phyloP scores from a whole-genome alignment of 2,113 vertebrate genomes.

The Tetrax tetrax region DNA sequence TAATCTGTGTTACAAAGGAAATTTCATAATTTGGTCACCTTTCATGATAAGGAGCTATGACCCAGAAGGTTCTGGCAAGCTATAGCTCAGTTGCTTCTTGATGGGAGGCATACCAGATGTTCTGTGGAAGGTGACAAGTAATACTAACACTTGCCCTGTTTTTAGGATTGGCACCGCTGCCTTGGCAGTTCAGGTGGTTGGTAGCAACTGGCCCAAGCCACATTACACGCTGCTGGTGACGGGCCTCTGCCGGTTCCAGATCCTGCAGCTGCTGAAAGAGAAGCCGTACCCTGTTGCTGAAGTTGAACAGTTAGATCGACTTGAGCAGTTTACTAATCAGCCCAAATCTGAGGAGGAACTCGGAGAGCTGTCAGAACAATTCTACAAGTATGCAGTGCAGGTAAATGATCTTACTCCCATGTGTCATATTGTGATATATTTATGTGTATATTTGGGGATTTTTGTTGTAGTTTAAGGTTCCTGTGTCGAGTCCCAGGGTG shows the following conservation, averaged over 20 bases:
- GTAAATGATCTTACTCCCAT: slow-evolving; percentile 54
- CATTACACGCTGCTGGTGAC: slow-evolving; percentile 95
- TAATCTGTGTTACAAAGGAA: neutral
- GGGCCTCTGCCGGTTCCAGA: slow-evolving; percentile 91
- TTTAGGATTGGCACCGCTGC: slow-evolving; percentile 93
- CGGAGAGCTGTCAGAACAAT: slow-evolving; percentile 87
- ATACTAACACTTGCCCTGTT: neutral
- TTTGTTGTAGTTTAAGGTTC: neutral
- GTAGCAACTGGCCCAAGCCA: slow-evolving; percentile 98
- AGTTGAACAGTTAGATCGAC: slow-evolving; percentile 91
- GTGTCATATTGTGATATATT: rapidly evolving
- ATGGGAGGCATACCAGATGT: neutral
- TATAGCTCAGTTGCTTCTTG: rapidly evolving
- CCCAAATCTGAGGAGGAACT: slow-evolving; percentile 77
- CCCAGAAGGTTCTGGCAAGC: neutral
- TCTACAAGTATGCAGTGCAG: slow-evolving; percentile 93
- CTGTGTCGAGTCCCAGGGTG: rapidly evolving
- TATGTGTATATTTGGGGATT: rapidly evolving
- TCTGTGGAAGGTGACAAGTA: neutral
- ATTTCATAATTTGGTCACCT: neutral
- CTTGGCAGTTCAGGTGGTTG: slow-evolving; percentile 92
- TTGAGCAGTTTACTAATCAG: slow-evolving; percentile 85
- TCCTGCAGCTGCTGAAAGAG: slow-evolving; percentile 85
- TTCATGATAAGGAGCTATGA: rapidly evolving
- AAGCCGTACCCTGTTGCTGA: slow-evolving; percentile 89